Percentiles rank a stretch among this genome's conserved stretches.
Conservation (phyloP, 2,888 invertebrate species). For the Salpingus planirostris region DNA sequence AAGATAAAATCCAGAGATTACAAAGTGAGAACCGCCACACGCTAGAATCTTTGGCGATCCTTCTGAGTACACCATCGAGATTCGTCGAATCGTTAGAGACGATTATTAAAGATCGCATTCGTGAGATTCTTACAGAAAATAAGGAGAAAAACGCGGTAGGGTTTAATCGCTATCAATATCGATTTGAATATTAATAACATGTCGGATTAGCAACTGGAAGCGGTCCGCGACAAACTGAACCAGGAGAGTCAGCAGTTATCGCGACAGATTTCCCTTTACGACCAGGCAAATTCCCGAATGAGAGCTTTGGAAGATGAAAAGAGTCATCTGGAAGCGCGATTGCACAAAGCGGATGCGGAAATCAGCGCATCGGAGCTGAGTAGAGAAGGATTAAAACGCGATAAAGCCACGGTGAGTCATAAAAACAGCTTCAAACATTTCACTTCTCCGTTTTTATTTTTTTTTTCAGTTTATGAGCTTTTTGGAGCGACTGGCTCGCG, state of each 20-base stretch:
- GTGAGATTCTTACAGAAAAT: conserved; percentile 67
- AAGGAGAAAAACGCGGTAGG: conserved; percentile 66
- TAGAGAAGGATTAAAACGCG: conserved; percentile 62
- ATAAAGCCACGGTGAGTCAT: conserved; percentile 65
- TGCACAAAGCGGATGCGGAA: conserved; percentile 74
- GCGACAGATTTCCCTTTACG: conserved; percentile 57
- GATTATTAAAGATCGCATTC: conserved; percentile 68
- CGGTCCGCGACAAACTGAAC: conserved; percentile 65
- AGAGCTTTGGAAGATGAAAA: conserved; percentile 69
- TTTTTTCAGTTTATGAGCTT: conserved; percentile 65
- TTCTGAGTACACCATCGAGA: conserved; percentile 59
- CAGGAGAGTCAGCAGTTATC: conserved; percentile 64
- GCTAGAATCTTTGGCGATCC: conserved; percentile 62
- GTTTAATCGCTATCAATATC: neutral
- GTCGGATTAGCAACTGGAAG: conserved; percentile 59
- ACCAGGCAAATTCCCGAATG: conserved; percentile 53
- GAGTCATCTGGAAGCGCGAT: conserved; percentile 59
- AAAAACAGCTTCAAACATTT: neutral
- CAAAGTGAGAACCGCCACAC: conserved; percentile 61
- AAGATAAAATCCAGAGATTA: conserved; percentile 58
- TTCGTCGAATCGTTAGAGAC: conserved; percentile 72
- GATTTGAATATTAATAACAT: neutral
- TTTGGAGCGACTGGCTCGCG: conserved; percentile 72
- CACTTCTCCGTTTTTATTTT: neutral
- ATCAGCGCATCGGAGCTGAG: conserved; percentile 62